Evolutionary conservation across 2,888 invertebrate genomes (phyloP).

Genomic region (Athalia circularis): DNA sequence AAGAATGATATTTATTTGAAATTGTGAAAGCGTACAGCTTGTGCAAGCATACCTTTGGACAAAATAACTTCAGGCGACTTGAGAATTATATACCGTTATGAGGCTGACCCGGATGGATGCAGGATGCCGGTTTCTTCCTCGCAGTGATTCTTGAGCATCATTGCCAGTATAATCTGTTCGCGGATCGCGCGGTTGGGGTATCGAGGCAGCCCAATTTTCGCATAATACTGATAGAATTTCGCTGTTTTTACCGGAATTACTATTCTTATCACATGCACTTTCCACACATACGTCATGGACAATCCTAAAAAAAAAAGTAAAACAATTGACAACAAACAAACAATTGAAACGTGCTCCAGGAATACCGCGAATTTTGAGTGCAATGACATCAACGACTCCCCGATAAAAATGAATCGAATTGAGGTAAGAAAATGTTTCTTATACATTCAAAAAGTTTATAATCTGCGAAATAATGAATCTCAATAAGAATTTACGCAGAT

Average conservation of each 20-base stretch:
- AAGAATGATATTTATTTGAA: neutral
- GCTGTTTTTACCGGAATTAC: neutral
- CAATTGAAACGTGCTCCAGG: conserved; percentile 1
- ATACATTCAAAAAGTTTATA: neutral
- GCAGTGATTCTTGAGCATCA: conserved; percentile 24
- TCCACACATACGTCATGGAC: conserved; percentile 58
- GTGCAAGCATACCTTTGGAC: conserved; percentile 4
- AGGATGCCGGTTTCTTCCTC: conserved; percentile 34
- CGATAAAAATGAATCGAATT: conserved; percentile 44
- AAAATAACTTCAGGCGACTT: conserved; percentile 28
- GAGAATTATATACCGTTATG: conserved; percentile 34
- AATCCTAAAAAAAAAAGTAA: conserved; percentile 64
- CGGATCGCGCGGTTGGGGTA: neutral
- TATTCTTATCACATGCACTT: no score
- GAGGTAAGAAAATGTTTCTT: conserved; percentile 49
- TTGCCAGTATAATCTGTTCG: neutral
- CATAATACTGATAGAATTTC: neutral
- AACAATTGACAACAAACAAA: conserved; percentile 52
- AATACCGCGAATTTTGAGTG: conserved; percentile 61
- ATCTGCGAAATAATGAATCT: no score
- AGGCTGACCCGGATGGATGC: conserved; percentile 43
- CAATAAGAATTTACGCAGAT: neutral
- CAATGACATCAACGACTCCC: conserved; percentile 47
- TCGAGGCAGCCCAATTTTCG: neutral
- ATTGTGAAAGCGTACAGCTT: neutral